These are phyloP conservation scores for Zonitis immaculata DNA, from an alignment of 2,888 invertebrate species.

Conservation along the genomic window DNA sequence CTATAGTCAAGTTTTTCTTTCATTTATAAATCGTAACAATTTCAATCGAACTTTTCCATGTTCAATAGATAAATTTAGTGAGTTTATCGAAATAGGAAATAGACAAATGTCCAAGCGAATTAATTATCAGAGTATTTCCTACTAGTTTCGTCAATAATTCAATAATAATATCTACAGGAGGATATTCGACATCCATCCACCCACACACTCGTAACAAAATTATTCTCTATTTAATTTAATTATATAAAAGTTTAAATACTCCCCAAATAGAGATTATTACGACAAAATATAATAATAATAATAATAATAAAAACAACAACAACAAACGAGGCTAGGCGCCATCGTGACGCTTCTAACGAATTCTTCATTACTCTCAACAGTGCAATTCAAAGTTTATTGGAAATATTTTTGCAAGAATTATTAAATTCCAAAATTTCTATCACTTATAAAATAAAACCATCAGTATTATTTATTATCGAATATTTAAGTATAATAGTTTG, in stretches of 20 bases:
- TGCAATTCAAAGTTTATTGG: neutral
- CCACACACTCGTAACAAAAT: neutral
- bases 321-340: neutral
- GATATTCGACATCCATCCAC: neutral
- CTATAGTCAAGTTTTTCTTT: neutral
- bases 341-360: neutral
- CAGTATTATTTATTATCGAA: no score
- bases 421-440: no score
- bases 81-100: neutral
- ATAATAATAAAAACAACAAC: neutral
- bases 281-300: neutral
- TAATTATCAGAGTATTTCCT: neutral
- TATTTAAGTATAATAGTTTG: neutral
- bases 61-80: neutral
- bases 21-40: neutral
- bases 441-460: no score
- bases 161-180: neutral
- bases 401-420: neutral
- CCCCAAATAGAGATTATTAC: neutral
- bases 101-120: neutral
- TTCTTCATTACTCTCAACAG: neutral
- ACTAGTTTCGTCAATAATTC: neutral
- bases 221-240: neutral
- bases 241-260: neutral
- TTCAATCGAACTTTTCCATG: neutral